phyloP scores from a whole-genome alignment of 2,113 vertebrate genomes.

The Cercocebus atys region DNA sequence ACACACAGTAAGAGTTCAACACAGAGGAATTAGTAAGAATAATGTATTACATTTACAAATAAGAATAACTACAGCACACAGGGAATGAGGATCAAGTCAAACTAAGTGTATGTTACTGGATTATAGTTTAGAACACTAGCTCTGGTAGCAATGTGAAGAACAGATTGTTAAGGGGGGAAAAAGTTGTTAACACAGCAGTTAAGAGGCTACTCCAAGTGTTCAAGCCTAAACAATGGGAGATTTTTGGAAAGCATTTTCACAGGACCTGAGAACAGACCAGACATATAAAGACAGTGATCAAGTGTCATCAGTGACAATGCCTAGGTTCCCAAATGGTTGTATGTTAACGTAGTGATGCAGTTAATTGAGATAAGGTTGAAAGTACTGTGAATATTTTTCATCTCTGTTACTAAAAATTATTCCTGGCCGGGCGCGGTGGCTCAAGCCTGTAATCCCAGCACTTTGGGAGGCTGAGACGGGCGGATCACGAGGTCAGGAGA shows the following conservation, averaged over 20 bases:
- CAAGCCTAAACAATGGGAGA: neutral
- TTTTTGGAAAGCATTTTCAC: neutral
- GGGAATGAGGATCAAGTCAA: neutral
- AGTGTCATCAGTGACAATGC: neutral
- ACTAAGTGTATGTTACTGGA: neutral
- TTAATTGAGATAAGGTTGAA: neutral
- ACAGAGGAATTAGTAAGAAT: neutral
- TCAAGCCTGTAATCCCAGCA: no score
- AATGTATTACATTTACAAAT: neutral
- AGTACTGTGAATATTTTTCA: constrained; percentile 9
- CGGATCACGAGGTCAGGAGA: no score
- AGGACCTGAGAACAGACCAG: neutral
- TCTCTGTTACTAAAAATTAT: constrained; percentile 19
- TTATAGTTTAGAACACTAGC: neutral
- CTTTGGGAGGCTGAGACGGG: no score
- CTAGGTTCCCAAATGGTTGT: neutral
- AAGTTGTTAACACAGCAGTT: neutral
- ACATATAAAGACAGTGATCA: neutral
- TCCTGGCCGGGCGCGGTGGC: no score
- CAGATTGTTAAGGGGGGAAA: neutral
- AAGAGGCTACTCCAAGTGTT: neutral
- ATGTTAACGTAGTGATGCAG: neutral
- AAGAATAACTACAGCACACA: neutral
- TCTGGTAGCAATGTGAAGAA: neutral
- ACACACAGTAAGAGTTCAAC: neutral